Evolutionary conservation across 2,888 invertebrate species (phyloP).

Genomic region (Metellina segmentata): DNA sequence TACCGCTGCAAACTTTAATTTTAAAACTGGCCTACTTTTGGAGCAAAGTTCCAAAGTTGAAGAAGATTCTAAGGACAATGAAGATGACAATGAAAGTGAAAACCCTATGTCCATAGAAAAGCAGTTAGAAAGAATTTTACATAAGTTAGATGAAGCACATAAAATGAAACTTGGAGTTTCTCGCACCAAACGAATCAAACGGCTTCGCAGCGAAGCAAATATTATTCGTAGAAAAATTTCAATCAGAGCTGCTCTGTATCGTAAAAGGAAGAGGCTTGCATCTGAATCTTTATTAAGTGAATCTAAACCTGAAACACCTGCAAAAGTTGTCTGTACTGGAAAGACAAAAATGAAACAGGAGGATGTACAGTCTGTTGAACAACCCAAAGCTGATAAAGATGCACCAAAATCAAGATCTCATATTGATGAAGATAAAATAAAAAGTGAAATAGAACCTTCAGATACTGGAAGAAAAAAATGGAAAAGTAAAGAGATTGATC

Average conservation of each 20-base stretch:
- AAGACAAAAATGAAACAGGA: constrained; percentile 32
- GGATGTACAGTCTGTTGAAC: constrained; percentile 5
- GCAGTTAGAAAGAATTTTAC: constrained; percentile 84
- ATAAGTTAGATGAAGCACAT: constrained; percentile 85
- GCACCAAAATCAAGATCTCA: constrained; percentile 24
- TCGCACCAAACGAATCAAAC: constrained; percentile 79
- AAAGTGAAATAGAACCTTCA: constrained; percentile 37
- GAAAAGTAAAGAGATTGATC: constrained; percentile 18
- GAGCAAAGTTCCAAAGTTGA: constrained; percentile 66
- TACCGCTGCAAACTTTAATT: constrained; percentile 85
- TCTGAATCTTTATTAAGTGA: constrained; percentile 1
- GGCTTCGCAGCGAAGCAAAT: constrained; percentile 83
- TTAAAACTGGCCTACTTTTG: constrained; percentile 81
- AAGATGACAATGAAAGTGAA: constrained; percentile 79
- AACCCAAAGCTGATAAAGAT: constrained; percentile 26
- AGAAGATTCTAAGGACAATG: constrained; percentile 81
- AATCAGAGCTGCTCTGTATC: constrained; percentile 41
- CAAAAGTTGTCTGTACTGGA: constrained; percentile 7
- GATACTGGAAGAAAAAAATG: constrained; percentile 34
- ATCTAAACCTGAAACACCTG: constrained; percentile 7
- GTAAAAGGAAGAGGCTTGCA: constrained; percentile 40
- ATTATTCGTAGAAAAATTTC: constrained; percentile 82
- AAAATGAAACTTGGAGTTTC: constrained; percentile 84
- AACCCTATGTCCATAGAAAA: constrained; percentile 79
- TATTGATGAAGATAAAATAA: constrained; percentile 43